Percentiles rank a stretch among this genome's conserved stretches.
phyloP scores from a whole-genome alignment of 2,113 vertebrate genomes.

The Bufo bufo region DNA sequence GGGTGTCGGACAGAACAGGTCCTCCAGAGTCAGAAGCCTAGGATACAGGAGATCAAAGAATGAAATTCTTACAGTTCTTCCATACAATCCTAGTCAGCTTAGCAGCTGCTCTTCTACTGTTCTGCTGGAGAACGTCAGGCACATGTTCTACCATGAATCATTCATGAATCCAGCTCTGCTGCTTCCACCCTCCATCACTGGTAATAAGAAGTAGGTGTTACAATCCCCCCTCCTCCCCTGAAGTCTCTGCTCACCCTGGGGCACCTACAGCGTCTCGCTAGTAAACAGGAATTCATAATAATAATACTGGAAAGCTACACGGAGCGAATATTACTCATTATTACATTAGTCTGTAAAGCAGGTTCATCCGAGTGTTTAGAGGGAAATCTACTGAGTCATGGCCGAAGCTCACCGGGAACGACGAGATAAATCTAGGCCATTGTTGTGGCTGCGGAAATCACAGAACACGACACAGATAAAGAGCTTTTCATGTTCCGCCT shows the following conservation, averaged over 20 bases:
- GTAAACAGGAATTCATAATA: not conserved
- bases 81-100: not conserved
- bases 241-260: not conserved
- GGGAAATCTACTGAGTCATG: not conserved
- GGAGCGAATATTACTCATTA: not conserved
- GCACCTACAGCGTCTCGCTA: not conserved
- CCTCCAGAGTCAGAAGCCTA: not conserved
- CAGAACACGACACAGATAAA: constrained; percentile 7
- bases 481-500: constrained; percentile 24
- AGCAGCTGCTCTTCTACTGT: not conserved
- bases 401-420: not conserved
- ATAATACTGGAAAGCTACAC: not conserved
- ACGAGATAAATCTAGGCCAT: constrained; percentile 1
- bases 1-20: not conserved
- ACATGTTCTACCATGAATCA: constrained; percentile 2
- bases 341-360: not conserved
- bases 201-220: constrained; percentile 24
- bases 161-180: not conserved
- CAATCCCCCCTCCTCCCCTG: not conserved
- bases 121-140: not conserved
- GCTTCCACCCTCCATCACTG: constrained; percentile 9
- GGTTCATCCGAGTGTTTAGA: constrained; percentile 20
- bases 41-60: not conserved
- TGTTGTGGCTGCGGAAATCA: not conserved
- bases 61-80: not conserved